phyloP scores from a whole-genome alignment of 1,140 invertebrate genomes.

The Eupristina koningsbergeri region DNA sequence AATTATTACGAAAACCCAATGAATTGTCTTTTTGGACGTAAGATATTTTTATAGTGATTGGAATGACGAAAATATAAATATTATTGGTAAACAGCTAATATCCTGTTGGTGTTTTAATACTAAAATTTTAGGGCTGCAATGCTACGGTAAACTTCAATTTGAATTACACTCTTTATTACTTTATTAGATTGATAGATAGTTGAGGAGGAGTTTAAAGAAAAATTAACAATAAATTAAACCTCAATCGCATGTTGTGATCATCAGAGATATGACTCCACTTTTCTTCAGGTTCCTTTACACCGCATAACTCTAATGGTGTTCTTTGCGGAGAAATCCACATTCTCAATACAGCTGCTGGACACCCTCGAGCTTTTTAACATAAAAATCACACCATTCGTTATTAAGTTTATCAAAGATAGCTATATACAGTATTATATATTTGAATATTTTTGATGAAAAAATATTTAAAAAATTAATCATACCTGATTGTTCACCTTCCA shows the following conservation, averaged over 20 bases:
- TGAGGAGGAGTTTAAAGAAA: neutral
- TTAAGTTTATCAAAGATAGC: neutral
- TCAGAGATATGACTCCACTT: slow-evolving; percentile 89
- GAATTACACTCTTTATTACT: too few relatives aligned
- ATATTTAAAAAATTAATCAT: neutral
- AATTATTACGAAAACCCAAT: too few relatives aligned
- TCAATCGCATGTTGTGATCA: slow-evolving; percentile 85
- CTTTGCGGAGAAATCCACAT: slow-evolving; percentile 85
- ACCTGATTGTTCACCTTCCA: slow-evolving; percentile 89
- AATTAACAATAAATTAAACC: slow-evolving; percentile 71
- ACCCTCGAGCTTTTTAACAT: slow-evolving; percentile 81
- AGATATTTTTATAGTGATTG: too few relatives aligned
- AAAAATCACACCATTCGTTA: neutral
- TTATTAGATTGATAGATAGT: too few relatives aligned
- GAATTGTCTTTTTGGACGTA: too few relatives aligned
- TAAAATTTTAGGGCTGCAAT: too few relatives aligned
- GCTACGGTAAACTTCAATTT: too few relatives aligned
- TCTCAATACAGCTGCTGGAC: slow-evolving; percentile 89
- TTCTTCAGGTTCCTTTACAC: slow-evolving; percentile 82
- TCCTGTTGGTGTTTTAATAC: too few relatives aligned
- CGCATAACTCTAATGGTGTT: slow-evolving; percentile 90
- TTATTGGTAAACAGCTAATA: too few relatives aligned
- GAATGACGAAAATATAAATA: too few relatives aligned
- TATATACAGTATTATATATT: too few relatives aligned
- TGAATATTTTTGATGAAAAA: neutral